These are phyloP conservation scores for Tetranychus cinnabarinus DNA, from an alignment of 1,140 invertebrate species.

Conservation along the genomic window DNA sequence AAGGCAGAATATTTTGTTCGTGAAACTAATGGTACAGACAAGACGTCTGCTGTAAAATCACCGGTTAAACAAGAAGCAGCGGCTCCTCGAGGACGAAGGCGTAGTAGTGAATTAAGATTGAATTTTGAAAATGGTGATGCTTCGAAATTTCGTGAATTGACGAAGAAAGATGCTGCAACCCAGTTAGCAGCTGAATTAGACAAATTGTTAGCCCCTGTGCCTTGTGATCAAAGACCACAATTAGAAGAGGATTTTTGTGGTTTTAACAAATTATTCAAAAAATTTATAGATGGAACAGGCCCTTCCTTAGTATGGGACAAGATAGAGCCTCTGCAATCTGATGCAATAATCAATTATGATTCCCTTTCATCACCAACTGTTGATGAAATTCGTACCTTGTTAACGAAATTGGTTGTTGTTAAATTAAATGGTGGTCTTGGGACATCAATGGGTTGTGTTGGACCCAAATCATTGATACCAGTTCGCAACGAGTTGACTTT, in stretches of 20 bases:
- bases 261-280: conserved; percentile 56
- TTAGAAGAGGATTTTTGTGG: conserved; percentile 39
- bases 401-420: conserved; percentile 85
- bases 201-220: conserved; percentile 37
- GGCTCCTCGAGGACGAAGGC: background rate
- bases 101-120: background rate
- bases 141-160: conserved; percentile 66
- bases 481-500: conserved; percentile 95
- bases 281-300: conserved; percentile 59
- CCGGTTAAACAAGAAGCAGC: background rate
- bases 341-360: conserved; percentile 50
- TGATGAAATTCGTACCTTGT: conserved; percentile 45
- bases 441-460: conserved; percentile 86
- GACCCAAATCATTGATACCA: conserved; percentile 93
- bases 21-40: background rate
- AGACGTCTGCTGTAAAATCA: background rate
- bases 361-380: conserved; percentile 38
- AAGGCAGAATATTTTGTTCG: conserved; percentile 8
- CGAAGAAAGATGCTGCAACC: conserved; percentile 61
- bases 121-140: conserved; percentile 20
- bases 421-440: conserved; percentile 97
- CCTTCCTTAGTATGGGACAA: conserved; percentile 73
- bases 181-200: conserved; percentile 54
- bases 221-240: conserved; percentile 25
- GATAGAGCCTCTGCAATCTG: conserved; percentile 62